Base-by-base conservation (phyloP, 2,113 vertebrate species). In the Oenanthe melanoleuca region DNA sequence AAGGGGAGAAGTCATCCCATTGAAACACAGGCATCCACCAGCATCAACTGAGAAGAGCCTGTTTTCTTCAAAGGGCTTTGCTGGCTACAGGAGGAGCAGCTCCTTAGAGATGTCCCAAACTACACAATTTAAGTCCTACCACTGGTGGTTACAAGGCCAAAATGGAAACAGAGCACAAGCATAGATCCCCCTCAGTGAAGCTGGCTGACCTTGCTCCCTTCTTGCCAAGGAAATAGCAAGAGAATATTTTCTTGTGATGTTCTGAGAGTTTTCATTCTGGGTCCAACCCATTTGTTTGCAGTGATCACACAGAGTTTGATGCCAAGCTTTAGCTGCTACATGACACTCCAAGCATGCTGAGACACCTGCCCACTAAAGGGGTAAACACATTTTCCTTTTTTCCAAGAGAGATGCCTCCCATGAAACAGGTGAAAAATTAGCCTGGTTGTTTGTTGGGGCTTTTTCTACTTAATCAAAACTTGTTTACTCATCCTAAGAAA, bases 401-500 rank as follows among this genome's bases (percentile, higher is more conserved):
- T n/a, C 60, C 20, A 19, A 33, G 60, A 90, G 38, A 88, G 44
- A 77, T 77, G 34, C 9, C 60, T 83, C 64, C 66, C 52, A 60
- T 24, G 61, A 55, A 91, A 83, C 60, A 86, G 75, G 77, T 95
- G 65, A 94, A 94, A 89, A 96, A 83, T 57, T 71, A 92, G 28
- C 45, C 69, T 74, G 18, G 12, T n/a, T 59, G 14, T 9, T 66
- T 73, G 60, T 19, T 81, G 63, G 11, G 40, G 8, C 2, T 31
- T 77, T 67, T 42, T 11, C 59, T 71, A 16, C 63, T 89, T 86
- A 71, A 92, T 88, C 34, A 83, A 82, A 94, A 92, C 40, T 78
- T 86, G n/a, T 93, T 96, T 91, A 80, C 60, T 93, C 88, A 78
- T 70, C 75, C 34, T 79, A 78, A 88, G 72, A 92, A 92, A 95